A percentile compares a stretch with the other conserved stretches of the same genome.
Conservation (phyloP, 2,113 vertebrate genomes). For the Ailuropoda melanoleuca region DNA sequence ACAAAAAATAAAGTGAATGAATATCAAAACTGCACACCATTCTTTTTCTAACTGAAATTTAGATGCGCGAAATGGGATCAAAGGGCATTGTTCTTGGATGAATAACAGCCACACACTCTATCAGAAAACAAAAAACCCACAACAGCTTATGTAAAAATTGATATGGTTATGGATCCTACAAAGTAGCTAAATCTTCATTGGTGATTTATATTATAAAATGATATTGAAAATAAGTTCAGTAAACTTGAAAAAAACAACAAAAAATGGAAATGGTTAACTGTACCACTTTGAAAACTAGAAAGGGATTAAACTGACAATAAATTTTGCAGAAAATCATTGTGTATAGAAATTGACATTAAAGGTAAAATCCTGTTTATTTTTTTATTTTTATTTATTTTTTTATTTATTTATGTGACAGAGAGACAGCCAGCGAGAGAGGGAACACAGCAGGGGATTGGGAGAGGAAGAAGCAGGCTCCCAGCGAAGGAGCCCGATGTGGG, state of each 20-base stretch:
- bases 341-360: background rate
- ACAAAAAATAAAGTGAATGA: background rate
- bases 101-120: background rate
- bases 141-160: background rate
- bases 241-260: background rate
- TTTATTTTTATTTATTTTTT: too few relatives aligned
- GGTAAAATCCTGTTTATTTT: background rate
- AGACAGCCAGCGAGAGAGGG: too few relatives aligned
- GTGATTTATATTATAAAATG: constrained; percentile 18
- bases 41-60: background rate
- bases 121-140: background rate
- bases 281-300: background rate
- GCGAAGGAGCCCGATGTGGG: too few relatives aligned
- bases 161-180: background rate
- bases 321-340: background rate
- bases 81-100: background rate
- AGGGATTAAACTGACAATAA: background rate
- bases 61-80: background rate
- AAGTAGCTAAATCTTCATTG: background rate
- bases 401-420: too few relatives aligned
- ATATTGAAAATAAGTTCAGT: background rate
- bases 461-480: too few relatives aligned
- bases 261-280: background rate
- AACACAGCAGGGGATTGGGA: too few relatives aligned
- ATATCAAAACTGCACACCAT: background rate